Evolutionary conservation across 2,113 vertebrate genomes (phyloP).

Genomic region (Bungarus multicinctus): DNA sequence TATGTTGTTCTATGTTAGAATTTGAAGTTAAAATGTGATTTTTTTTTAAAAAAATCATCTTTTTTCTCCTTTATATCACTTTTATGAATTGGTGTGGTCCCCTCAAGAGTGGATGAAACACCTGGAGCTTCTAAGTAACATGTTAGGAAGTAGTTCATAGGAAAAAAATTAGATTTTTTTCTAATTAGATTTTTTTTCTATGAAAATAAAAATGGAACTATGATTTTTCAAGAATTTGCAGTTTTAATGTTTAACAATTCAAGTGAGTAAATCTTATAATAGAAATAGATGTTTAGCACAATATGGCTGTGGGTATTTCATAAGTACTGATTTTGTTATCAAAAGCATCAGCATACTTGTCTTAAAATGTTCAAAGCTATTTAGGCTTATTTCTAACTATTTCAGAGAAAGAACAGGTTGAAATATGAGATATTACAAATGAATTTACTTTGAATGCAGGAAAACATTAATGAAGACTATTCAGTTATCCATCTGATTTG

Average conservation of each 20-base stretch:
- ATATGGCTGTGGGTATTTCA: not conserved
- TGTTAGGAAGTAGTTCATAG: not conserved
- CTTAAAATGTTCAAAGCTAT: not conserved
- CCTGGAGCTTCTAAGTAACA: not conserved
- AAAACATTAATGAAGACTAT: not conserved
- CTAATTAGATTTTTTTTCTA: not conserved
- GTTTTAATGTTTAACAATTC: not conserved
- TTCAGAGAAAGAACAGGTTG: slow-evolving; percentile 12
- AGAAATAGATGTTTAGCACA: not conserved
- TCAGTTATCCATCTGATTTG: not conserved
- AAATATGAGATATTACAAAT: not conserved
- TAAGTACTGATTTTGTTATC: not conserved
- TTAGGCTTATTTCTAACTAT: slow-evolving; percentile 4
- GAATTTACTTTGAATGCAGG: slow-evolving; percentile 8
- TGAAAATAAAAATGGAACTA: not conserved
- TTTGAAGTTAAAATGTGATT: not conserved
- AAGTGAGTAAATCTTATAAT: not conserved
- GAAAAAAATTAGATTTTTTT: not conserved
- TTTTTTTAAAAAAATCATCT: not conserved
- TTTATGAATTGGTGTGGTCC: not conserved
- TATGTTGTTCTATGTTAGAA: not conserved
- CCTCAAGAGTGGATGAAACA: not conserved
- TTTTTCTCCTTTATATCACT: not conserved
- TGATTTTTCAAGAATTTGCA: not conserved
- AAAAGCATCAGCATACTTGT: not conserved